Base-by-base conservation (phyloP, 2,888 invertebrate genomes). In the Tetragnatha montana region DNA sequence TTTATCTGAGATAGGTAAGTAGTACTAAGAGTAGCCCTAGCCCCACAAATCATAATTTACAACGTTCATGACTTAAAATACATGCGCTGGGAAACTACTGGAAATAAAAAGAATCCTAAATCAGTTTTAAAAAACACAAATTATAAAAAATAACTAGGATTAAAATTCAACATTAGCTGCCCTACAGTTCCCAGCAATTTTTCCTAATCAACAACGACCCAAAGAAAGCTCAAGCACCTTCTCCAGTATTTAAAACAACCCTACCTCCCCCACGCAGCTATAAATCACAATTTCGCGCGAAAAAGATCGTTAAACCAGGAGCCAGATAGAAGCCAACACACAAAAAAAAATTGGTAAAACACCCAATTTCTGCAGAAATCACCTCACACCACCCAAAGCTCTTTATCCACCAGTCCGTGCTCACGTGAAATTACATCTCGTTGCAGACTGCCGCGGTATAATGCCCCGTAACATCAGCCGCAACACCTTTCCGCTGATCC, bases 401-500 rank as follows among this genome's bases (percentile, higher is more conserved):
- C 79, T 78, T 85, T 85, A 70, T 78, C 69, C 47, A 70, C 35
- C 81, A 51, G 21, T 75, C 71, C 49, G 68, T 69, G 70, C 80
- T 80, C 47, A 60, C 35, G 21, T 73, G 71, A 80, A 86, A 86
- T 86, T 86, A 71, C 86, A 73, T 70, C 71, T 86, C 51, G 50
- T 22, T 80, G 79, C 68, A 60, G 80, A 21, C 51, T 71, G 14
- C 69, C 17, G 76, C 69, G 70, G 80, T 85, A 80, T 84, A 69
- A 84, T 80, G 73, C 80, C 35, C 83, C 19, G 79, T 74, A 85
- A 80, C 73, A 86, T 86, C 74, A 73, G 50, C 80, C 60, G 51
- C 78, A 86, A 86, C 86, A 86, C 86, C 86, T 86, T 86, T 86
- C 71, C 68, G 80, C 80, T 86, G 80, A 86, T 85, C 85, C 51